A percentile compares a stretch with the other conserved stretches of the same genome.
Conservation (phyloP, 2,797 vertebrate genomes). For the Galago senegalensis region DNA sequence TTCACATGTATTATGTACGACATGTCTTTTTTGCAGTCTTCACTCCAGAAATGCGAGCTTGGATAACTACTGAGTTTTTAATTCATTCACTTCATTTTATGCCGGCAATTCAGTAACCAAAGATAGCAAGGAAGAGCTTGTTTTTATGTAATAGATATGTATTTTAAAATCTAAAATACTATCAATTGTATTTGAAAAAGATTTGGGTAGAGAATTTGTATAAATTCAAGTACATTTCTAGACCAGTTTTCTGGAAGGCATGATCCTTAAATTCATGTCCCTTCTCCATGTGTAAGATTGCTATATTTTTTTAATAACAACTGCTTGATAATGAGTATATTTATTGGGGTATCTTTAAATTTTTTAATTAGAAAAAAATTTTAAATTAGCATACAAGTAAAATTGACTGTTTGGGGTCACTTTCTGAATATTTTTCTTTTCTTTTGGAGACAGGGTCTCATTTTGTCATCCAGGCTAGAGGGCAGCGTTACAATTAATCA, state of each 20-base stretch:
- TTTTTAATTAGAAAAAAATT: neutral
- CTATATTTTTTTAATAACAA: neutral
- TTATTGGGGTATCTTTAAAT: neutral
- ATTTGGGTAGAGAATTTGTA: neutral
- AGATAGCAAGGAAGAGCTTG: slow-evolving; percentile 34
- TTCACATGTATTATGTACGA: slow-evolving; percentile 39
- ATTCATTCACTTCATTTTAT: slow-evolving; percentile 40
- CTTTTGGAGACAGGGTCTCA: neutral
- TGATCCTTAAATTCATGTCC: neutral
- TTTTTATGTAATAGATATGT: slow-evolving; percentile 38
- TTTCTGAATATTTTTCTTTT: neutral
- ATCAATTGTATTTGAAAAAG: neutral
- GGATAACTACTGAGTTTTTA: slow-evolving; percentile 38
- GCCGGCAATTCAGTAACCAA: slow-evolving; percentile 8
- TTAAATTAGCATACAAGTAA: neutral
- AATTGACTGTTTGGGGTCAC: slow-evolving; percentile 19
- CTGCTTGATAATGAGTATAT: neutral
- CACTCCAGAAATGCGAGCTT: slow-evolving; percentile 42
- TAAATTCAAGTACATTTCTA: neutral
- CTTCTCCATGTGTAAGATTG: neutral
- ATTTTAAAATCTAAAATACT: neutral
- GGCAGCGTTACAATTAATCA: neutral
- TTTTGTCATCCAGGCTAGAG: neutral
- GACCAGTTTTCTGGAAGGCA: neutral
- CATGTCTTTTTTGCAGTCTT: neutral